Conservation (phyloP, 2,888 invertebrate species). For the Germaria angustata region DNA sequence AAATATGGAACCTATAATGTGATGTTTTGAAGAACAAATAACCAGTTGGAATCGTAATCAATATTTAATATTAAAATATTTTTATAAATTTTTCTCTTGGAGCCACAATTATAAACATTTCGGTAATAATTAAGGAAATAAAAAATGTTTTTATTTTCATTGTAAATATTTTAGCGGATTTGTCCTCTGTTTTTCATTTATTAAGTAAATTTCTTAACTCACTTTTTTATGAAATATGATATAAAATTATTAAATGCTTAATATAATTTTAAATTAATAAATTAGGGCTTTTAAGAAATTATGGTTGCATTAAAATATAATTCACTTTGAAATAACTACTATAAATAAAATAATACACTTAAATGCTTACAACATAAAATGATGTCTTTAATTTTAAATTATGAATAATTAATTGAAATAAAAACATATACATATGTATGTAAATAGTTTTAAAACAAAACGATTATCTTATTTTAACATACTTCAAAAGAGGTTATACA, state of each 20-base stretch:
- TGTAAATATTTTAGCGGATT: conserved; percentile 57
- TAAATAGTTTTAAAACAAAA: conserved; percentile 5
- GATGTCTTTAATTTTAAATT: conserved; percentile 4
- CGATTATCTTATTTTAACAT: not conserved
- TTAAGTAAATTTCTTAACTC: conserved; percentile 22
- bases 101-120: conserved; percentile 48
- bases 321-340: conserved; percentile 32
- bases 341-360: conserved; percentile 9
- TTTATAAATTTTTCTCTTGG: not conserved
- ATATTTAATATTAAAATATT: conserved; percentile 6
- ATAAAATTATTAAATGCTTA: conserved; percentile 16
- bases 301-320: conserved; percentile 43
- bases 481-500: too few species aligned
- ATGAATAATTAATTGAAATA: not conserved
- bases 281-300: conserved; percentile 47
- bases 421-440: not conserved
- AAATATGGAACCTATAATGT: not conserved
- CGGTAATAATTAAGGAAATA: conserved; percentile 13
- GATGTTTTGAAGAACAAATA: not conserved
- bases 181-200: conserved; percentile 15
- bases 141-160: not conserved
- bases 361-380: conserved; percentile 16
- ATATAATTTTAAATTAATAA: conserved; percentile 20
- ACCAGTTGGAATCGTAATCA: conserved; percentile 2
- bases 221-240: not conserved